phyloP scores from a whole-genome alignment of 2,888 invertebrate genomes.

The Pteria penguin region DNA sequence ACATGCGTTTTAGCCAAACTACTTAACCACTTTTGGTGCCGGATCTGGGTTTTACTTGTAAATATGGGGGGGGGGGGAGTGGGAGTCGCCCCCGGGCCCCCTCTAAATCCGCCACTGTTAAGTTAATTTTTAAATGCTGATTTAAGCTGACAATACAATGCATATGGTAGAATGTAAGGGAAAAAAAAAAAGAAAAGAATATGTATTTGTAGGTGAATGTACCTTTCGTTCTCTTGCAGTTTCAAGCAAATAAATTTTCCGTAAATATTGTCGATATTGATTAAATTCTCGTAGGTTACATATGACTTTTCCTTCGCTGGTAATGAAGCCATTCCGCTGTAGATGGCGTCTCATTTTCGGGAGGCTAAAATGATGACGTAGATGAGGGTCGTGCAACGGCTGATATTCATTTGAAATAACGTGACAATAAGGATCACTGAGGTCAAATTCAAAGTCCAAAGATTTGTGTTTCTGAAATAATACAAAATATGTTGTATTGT shows the following conservation, averaged over 20 bases:
- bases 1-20: no score
- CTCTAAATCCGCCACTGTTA: no score
- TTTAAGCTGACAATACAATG: no score
- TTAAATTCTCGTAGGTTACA: slow-evolving; percentile 86
- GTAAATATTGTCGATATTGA: slow-evolving; percentile 84
- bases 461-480: slow-evolving; percentile 57
- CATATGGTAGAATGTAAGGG: no score
- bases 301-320: slow-evolving; percentile 83
- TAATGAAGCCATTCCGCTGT: slow-evolving; percentile 82
- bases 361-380: slow-evolving; percentile 60
- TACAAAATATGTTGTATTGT: neutral
- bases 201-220: no score
- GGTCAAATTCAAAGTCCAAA: slow-evolving; percentile 69
- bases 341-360: slow-evolving; percentile 59
- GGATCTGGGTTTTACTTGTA: no score
- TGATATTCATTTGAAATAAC: slow-evolving; percentile 67
- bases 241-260: slow-evolving; percentile 62
- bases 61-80: no score
- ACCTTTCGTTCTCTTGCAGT: slow-evolving; percentile 56
- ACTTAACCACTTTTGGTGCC: no score
- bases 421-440: slow-evolving; percentile 68
- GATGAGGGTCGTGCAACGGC: slow-evolving; percentile 73
- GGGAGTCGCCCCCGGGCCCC: no score
- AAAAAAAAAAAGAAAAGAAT: no score
- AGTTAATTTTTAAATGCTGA: no score